phyloP scores from a whole-genome alignment of 2,113 vertebrate species.

The Phalacrocorax brasilianus region DNA sequence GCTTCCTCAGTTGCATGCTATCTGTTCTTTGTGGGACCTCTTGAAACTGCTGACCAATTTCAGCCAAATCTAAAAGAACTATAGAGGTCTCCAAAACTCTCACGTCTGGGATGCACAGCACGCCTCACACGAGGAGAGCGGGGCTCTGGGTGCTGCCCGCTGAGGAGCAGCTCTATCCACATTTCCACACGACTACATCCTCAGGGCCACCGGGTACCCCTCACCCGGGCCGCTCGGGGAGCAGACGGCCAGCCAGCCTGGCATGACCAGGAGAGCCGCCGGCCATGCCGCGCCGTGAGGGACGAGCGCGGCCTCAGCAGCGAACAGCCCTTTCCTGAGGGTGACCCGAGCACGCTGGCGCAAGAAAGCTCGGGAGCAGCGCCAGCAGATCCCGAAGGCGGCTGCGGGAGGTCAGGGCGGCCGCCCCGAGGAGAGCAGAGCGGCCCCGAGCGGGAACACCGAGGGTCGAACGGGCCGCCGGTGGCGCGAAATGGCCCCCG shows the following conservation, averaged over 20 bases:
- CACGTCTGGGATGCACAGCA: accelerated
- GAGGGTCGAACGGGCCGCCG: too few species aligned
- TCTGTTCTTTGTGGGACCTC: not conserved
- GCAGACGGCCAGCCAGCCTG: not conserved
- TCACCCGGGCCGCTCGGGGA: accelerated
- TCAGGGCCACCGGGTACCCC: accelerated
- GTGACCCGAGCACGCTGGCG: not conserved
- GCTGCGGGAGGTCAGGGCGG: accelerated
- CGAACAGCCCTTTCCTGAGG: not conserved
- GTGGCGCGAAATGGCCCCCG: too few species aligned
- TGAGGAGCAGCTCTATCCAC: accelerated
- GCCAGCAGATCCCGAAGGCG: accelerated
- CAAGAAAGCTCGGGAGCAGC: not conserved
- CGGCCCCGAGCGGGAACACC: accelerated
- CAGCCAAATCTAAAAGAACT: not conserved
- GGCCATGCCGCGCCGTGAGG: accelerated
- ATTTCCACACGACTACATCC: accelerated
- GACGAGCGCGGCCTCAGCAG: too few species aligned
- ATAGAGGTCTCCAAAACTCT: accelerated
- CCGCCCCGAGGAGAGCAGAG: accelerated
- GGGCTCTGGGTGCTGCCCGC: not conserved
- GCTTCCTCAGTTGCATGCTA: accelerated
- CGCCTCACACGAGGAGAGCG: accelerated
- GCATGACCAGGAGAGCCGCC: not conserved
- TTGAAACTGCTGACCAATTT: not conserved